Conservation (phyloP, 1,140 invertebrate genomes). For the Apis florea region DNA sequence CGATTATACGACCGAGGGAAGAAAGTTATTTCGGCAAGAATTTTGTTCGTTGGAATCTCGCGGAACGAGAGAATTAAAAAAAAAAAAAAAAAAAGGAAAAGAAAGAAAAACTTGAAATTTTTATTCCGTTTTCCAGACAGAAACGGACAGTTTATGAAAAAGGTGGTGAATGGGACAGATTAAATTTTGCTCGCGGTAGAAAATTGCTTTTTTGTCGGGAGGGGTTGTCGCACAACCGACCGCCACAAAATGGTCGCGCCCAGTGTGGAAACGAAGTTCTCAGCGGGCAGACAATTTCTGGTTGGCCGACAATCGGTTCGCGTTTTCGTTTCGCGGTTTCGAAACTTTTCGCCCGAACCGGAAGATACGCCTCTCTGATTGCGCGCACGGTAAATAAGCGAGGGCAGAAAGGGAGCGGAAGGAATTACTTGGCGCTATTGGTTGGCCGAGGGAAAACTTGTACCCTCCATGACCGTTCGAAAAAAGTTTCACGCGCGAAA, state of each 20-base stretch:
- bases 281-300: neutral
- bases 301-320: conserved; percentile 12
- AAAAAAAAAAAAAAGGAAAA: too few species aligned
- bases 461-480: neutral
- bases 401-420: neutral
- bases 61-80: too few species aligned
- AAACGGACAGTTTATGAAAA: neutral
- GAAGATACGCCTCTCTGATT: conserved; percentile 31
- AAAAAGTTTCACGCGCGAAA: conserved; percentile 5
- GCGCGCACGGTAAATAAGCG: conserved; percentile 30
- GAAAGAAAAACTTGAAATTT: neutral
- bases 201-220: conserved; percentile 25
- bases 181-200: conserved; percentile 13
- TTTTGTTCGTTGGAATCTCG: too few species aligned
- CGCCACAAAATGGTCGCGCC: conserved; percentile 8
- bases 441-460: conserved; percentile 12
- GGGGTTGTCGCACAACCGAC: neutral
- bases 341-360: conserved; percentile 10
- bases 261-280: conserved; percentile 7
- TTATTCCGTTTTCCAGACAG: neutral
- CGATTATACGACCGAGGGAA: neutral
- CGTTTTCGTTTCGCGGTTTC: neutral
- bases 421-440: conserved; percentile 45
- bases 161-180: neutral
- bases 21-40: neutral